Percentiles rank a stretch among this genome's conserved stretches.
These are phyloP conservation scores for Dendrolimus pini DNA, from an alignment of 2,888 invertebrate genomes.

Conservation along the genomic window DNA sequence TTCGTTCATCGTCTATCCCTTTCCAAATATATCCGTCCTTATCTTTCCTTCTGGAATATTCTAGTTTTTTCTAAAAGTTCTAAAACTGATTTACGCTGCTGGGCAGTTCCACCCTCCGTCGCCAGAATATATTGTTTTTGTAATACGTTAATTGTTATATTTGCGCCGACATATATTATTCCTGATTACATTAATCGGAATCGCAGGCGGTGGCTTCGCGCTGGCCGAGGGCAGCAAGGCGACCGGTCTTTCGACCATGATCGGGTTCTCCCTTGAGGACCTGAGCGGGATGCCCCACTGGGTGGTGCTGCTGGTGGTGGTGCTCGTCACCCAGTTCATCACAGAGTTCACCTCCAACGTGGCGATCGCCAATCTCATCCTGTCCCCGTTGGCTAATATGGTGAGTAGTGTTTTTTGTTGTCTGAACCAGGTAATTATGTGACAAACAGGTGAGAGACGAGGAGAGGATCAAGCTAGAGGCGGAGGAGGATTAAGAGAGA, in stretches of 20 bases:
- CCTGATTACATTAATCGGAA: no score
- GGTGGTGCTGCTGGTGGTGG: slow-evolving; percentile 84
- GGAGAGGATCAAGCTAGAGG: no score
- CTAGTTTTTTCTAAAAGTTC: no score
- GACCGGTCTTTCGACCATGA: slow-evolving; percentile 85
- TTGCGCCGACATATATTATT: no score
- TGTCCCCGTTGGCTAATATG: slow-evolving; percentile 90
- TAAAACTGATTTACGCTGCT: no score
- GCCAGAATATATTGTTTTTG: no score
- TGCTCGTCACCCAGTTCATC: slow-evolving; percentile 85
- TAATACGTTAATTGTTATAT: no score
- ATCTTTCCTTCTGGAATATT: no score
- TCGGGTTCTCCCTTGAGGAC: slow-evolving; percentile 83
- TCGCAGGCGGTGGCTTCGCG: slow-evolving; percentile 90
- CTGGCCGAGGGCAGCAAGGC: slow-evolving; percentile 90
- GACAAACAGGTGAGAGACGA: background rate
- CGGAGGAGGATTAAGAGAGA: no score
- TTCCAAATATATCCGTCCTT: no score
- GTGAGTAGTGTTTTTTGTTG: slow-evolving; percentile 14
- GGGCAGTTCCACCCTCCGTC: no score
- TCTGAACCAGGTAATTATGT: background rate
- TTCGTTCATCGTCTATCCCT: no score
- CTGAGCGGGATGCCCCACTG: slow-evolving; percentile 79
- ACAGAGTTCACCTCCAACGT: slow-evolving; percentile 95
- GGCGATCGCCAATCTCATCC: slow-evolving; percentile 91